phyloP scores from a whole-genome alignment of 2,888 invertebrate species.

The Mactromeris polynyma region DNA sequence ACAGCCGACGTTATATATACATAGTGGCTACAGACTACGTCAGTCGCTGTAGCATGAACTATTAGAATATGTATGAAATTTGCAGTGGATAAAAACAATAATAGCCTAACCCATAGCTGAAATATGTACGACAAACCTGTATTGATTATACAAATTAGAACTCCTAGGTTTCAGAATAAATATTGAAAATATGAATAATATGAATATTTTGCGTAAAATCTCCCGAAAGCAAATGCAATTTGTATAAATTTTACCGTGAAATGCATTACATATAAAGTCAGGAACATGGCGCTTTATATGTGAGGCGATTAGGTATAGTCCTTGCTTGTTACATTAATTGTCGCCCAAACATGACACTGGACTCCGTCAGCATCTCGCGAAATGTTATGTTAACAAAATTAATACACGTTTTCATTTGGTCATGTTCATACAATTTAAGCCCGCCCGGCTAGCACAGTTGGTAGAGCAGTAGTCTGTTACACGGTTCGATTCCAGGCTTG shows the following conservation, averaged over 20 bases:
- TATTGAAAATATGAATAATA: conserved; percentile 18
- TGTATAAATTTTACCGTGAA: not conserved
- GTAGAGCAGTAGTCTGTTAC: no score
- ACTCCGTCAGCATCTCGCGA: no score
- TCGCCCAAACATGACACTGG: no score
- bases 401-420: no score
- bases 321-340: no score
- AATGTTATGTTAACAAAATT: no score
- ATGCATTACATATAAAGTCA: not conserved
- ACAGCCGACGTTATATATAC: not conserved
- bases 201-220: conserved; percentile 4
- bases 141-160: conserved; percentile 16
- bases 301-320: no score
- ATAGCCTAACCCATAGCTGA: not conserved
- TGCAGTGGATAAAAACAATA: conserved; percentile 5
- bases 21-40: not conserved
- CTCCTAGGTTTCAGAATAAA: conserved; percentile 6
- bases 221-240: not conserved
- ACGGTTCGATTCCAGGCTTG: no score
- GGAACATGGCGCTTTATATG: no score
- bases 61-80: conserved; percentile 7
- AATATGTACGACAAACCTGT: not conserved
- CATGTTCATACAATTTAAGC: no score
- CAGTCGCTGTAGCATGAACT: not conserved
- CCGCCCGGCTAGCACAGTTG: no score